Percentiles rank a stretch among this genome's conserved stretches.
phyloP scores from a whole-genome alignment of 2,797 vertebrate species.

The Dicrostonyx torquatus region DNA sequence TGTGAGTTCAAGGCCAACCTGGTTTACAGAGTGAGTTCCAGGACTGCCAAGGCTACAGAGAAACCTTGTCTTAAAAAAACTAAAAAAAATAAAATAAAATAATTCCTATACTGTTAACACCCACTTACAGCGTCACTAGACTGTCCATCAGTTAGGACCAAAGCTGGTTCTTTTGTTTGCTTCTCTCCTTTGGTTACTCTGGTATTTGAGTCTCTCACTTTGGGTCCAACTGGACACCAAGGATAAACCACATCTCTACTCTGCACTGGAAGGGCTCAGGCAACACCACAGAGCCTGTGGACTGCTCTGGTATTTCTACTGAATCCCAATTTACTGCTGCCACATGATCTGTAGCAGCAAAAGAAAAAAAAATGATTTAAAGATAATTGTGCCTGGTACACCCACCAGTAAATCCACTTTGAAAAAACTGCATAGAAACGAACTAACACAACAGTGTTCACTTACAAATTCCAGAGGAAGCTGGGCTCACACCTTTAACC shows the following conservation, averaged over 20 bases:
- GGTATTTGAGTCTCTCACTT: background rate
- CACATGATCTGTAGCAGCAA: slow-evolving; percentile 36
- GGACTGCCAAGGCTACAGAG: too few species aligned
- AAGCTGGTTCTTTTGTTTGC: background rate
- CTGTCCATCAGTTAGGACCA: background rate
- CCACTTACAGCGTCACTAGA: background rate
- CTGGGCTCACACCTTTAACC: background rate
- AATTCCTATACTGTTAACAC: background rate
- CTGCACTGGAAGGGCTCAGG: background rate
- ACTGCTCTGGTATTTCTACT: background rate
- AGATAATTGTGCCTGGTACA: slow-evolving; percentile 32
- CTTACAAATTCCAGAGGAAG: slow-evolving; percentile 33
- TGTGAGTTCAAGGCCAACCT: too few species aligned
- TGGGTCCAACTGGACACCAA: background rate
- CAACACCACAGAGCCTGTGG: background rate
- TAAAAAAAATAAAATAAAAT: too few species aligned
- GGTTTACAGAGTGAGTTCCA: too few species aligned
- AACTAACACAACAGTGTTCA: slow-evolving; percentile 24
- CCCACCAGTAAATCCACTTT: slow-evolving; percentile 40
- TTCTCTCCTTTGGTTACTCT: background rate
- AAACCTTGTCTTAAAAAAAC: too few species aligned
- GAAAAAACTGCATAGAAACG: slow-evolving; percentile 32
- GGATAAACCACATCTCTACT: background rate
- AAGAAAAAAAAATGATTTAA: slow-evolving; percentile 10
- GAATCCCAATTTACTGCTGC: background rate